Conservation (phyloP, 2,113 vertebrate species). For the Oreocharis arfaki region DNA sequence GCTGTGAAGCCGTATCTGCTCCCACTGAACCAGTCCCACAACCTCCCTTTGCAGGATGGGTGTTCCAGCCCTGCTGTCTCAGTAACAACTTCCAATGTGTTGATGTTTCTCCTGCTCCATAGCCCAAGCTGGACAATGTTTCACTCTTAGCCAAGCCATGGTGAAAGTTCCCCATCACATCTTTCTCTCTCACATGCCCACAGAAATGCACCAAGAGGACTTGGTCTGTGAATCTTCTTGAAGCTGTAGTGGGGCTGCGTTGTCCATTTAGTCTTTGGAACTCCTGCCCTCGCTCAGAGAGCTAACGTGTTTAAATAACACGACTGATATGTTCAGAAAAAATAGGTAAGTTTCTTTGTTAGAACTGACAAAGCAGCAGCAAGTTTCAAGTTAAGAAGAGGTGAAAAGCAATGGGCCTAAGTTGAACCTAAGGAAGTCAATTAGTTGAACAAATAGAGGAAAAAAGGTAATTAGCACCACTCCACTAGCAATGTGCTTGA, state of each 20-base stretch:
- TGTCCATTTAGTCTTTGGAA: background rate
- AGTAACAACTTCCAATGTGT: background rate
- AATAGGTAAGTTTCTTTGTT: background rate
- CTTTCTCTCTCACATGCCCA: fast-evolving
- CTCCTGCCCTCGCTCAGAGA: background rate
- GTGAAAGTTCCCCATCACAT: background rate
- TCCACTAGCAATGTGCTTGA: background rate
- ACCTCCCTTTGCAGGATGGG: fast-evolving
- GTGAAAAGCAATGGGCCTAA: background rate
- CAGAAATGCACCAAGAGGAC: background rate
- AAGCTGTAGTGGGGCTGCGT: background rate
- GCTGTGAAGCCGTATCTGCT: background rate
- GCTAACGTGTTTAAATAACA: background rate
- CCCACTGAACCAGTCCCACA: background rate
- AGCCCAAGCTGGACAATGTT: too few species aligned
- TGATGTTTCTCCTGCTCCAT: background rate
- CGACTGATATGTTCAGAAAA: background rate
- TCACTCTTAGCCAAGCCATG: background rate
- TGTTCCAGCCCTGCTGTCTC: background rate
- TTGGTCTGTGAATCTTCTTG: background rate
- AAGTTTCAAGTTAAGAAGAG: background rate
- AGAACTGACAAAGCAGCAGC: background rate
- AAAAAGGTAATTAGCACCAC: background rate
- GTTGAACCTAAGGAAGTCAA: background rate
- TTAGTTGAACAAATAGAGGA: constrained; percentile 3